Base-by-base conservation (phyloP, 2,888 invertebrate species). In the Rotaria magnacalcarata region DNA sequence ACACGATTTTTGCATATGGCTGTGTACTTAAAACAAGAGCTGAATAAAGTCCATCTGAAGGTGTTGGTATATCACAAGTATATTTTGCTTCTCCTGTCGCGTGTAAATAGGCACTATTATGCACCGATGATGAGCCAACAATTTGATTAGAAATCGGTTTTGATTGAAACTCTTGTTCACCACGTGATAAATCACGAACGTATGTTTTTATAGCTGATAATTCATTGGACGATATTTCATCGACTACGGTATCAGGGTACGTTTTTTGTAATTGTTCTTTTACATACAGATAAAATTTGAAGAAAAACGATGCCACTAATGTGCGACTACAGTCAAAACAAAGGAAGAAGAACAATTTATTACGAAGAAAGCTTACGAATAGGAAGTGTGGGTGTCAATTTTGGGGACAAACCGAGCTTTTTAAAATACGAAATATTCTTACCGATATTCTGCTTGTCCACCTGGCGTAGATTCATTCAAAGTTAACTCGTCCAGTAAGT, bases 61-160 rank as follows among this genome's bases (percentile, higher is more conserved):
- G 86, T 50, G 75, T 85, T 16, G 86, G 86, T 54, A 84, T 85
- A 90, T 97, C 97, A 90, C 96, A 96, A 88, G 94, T 94, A 90
- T 96, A 97, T 85, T 95, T 92, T 0, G 97, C 96, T 92, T 97
- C 96, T 3, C 96, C 93, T 0, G 96, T 94, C 0, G 94, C 94
- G 91, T 97, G 97, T 90, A 96, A 58, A 21, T 58, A 58, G n/a
- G 58, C 58, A 58, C 58, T 58, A 58, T 58, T 58, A 58, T 58
- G 58, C 7, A 58, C 4, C 58, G 19, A 58, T 58, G 58, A 58
- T 58, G 58, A 58, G 4, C 58, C 58, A 58, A 58, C 58, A 58
- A 58, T 58, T n/a, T 58, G 5, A 58, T 58, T 58, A 5, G 58
- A 58, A 58, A 58, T 58, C 5, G 58, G 58, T 7, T 58, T 58